Evolutionary conservation across 2,113 vertebrate genomes (phyloP).

Genomic region (Chaenogobius annularis): DNA sequence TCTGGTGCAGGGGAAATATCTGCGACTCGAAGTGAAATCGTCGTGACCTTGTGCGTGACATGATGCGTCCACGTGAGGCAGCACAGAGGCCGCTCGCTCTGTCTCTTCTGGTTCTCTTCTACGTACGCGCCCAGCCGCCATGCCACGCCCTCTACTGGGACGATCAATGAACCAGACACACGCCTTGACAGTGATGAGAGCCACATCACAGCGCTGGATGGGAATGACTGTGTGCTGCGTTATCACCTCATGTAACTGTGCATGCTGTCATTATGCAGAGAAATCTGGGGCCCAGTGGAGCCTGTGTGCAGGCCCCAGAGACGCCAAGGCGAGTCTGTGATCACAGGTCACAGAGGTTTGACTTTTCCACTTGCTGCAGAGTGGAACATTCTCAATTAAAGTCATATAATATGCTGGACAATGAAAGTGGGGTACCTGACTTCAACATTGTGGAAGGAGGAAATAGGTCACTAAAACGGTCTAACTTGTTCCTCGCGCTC

Average conservation of each 20-base stretch:
- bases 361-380: slow-evolving; percentile 17
- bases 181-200: slow-evolving; percentile 21
- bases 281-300: slow-evolving; percentile 33
- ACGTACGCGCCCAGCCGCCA: not conserved
- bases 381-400: not conserved
- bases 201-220: not conserved
- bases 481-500: too few relatives aligned
- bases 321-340: slow-evolving; percentile 23
- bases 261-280: not conserved
- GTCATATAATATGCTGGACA: not conserved
- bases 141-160: slow-evolving; percentile 15
- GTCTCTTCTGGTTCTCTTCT: not conserved
- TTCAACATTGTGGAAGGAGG: too few relatives aligned
- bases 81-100: not conserved
- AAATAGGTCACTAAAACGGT: too few relatives aligned
- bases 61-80: not conserved
- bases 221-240: slow-evolving; percentile 20
- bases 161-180: not conserved
- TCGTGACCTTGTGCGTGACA: slow-evolving; percentile 2
- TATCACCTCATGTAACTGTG: slow-evolving; percentile 15
- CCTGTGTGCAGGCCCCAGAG: not conserved
- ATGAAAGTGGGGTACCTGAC: too few relatives aligned
- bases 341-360: slow-evolving; percentile 22
- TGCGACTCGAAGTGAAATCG: not conserved
- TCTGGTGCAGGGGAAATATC: not conserved